Base-by-base conservation (phyloP, 2,113 vertebrate species). In the Rhinolophus ferrumequinum region DNA sequence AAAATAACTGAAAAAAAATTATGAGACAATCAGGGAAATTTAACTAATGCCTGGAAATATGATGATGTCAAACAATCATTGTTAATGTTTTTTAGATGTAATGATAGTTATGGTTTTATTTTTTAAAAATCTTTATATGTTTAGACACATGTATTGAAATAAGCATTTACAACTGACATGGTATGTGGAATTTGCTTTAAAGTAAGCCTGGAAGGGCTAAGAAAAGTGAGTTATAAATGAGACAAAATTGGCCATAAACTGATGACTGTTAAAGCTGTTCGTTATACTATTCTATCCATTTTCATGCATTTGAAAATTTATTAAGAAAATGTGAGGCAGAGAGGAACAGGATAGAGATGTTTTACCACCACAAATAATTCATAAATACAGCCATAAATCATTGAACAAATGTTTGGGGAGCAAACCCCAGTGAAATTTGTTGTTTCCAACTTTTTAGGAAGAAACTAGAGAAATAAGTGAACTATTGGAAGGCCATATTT, bases 381-480 rank as follows among this genome's bases (percentile, higher is more conserved):
- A 69, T 88, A 89, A 80, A 52, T 86, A 56, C 19, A 85, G 38
- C 50, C 33, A 70, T 44, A 81, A 88, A 82, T 35, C 69, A 80
- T 5, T 56, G 18, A 69, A 66, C 24, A 88, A 70, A 64, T 44
- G 30, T n/a, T 41, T 60, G 44, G 58, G 50, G 24, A 82, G 41
- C 58, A 66, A 38, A 24, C 44, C 67, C 33, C 77, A 75, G 26
- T 33, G 30, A 85, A 66, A 58, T 80, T 52, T 67, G 67, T 64
- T 91, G n/a, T 54, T 83, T 81, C 52, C 73, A 88, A 54, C 44
- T 76, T 83, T 54, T 83, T 44, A 88, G 64, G 69, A 88, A 79
- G 77, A 88, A 73, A 92, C 44, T 64, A 9, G 24, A 77, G 60
- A 82, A 94, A 88, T 3, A 54, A 44, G 30, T 70, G 58, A 91